Evolutionary conservation across 2,888 invertebrate species (phyloP), one percentile per base, ranked within the genome.

Genomic region (Watsonalla cultraria): DNA sequence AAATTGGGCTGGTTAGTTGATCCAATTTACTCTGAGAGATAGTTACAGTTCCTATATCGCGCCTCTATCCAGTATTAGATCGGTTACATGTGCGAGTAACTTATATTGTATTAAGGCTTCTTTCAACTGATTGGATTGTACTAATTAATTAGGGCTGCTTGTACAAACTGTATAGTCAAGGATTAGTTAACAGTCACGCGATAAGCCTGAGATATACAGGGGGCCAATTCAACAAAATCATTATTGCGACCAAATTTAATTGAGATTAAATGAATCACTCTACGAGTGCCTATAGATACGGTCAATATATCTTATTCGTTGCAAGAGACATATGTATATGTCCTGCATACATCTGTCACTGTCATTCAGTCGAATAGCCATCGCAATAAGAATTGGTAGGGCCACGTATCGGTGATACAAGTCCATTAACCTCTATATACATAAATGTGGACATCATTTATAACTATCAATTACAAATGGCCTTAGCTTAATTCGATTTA

Each of bases 371-470:
- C 24, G 24, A 24, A 24, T 24, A 24, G 24, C 24, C 24, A 24
- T 24, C 24, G 24, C 24, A 2, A 24, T 24, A 24, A 24, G 24
- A 24, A 24, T n/a, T 24, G 24, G 1, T 24, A 24, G 24, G 24
- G 42, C 11, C 11, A 11, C 42, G 11, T 42, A 42, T 35, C 8
- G 33, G 50, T 50, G 42, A 42, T 42, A 42, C 42, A 42, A 42
- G 11, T 42, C 51, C 55, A 58, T 56, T 52, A 55, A 49, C 53
- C 24, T n/a, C 54, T 60, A 56, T 46, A 47, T 35, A 45, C 56
- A 62, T 67, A 62, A 64, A 68, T 58, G 57, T 53, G 60, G 58
- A 58, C 60, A 66, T 72, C 56, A 71, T 72, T 70, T 70, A 67
- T 72, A 62, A 69, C 57, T 15, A 48, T 15, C 53, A 60, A 58